phyloP scores from a whole-genome alignment of 1,140 invertebrate species.

The Drosophila burlai region DNA sequence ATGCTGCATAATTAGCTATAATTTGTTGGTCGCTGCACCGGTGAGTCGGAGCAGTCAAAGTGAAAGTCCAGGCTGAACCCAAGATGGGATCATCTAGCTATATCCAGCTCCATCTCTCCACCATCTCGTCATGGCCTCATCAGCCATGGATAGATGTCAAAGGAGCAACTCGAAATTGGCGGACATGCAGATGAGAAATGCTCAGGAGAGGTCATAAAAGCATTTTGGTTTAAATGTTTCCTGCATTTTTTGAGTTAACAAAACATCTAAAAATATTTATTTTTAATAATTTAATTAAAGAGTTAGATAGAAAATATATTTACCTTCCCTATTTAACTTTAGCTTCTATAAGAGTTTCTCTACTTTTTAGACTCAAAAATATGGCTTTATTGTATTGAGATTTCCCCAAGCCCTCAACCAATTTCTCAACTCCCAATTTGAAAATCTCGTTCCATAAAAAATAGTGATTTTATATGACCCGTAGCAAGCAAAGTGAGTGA shows the following conservation, averaged over 20 bases:
- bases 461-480: slow-evolving; percentile 17
- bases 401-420: neutral
- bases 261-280: neutral
- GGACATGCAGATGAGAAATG: slow-evolving; percentile 31
- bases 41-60: slow-evolving; percentile 40
- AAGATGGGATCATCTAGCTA: slow-evolving; percentile 39
- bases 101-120: slow-evolving; percentile 3
- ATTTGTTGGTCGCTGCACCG: slow-evolving; percentile 64
- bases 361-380: neutral
- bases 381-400: too few relatives aligned
- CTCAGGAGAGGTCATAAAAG: slow-evolving; percentile 13
- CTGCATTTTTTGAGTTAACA: neutral
- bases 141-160: slow-evolving; percentile 31
- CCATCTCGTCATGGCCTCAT: slow-evolving; percentile 3
- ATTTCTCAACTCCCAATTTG: neutral
- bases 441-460: slow-evolving; percentile 11
- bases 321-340: neutral
- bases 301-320: neutral
- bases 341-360: too few relatives aligned
- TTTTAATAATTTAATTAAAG: neutral
- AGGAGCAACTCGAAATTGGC: slow-evolving; percentile 34
- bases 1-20: slow-evolving; percentile 82
- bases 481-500: slow-evolving; percentile 40
- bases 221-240: neutral
- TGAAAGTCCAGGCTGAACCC: slow-evolving; percentile 65